Percentiles rank a stretch among this genome's conserved stretches.
Evolutionary conservation across 1,140 invertebrate genomes (phyloP).

Genomic region (Polypedilum pembai): DNA sequence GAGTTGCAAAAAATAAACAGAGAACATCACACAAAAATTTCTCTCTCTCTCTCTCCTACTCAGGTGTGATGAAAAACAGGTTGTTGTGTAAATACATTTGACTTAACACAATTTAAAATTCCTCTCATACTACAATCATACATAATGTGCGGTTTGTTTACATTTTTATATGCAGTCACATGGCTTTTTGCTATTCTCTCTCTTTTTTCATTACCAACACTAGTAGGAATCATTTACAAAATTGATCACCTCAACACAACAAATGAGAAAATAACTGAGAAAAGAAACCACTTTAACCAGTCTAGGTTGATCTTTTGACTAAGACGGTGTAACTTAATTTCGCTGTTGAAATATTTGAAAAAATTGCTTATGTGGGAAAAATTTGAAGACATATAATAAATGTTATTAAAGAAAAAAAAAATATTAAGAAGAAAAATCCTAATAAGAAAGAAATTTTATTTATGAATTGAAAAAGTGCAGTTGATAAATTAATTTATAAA

Average conservation of each 20-base stretch:
- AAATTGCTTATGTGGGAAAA: constrained; percentile 7
- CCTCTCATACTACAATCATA: not conserved
- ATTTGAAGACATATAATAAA: not conserved
- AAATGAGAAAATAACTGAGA: not conserved
- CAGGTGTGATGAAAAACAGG: not conserved
- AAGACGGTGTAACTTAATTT: not conserved
- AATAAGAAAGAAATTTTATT: not conserved
- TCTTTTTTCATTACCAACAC: not conserved
- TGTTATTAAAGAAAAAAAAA: not conserved
- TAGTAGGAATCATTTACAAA: not conserved
- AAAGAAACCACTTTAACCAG: not conserved
- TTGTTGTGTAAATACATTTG: not conserved
- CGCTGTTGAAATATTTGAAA: not conserved
- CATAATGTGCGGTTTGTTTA: not conserved
- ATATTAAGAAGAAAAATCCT: not conserved
- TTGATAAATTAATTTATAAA: not conserved
- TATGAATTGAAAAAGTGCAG: not conserved
- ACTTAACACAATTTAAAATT: not conserved
- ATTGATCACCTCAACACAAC: not conserved
- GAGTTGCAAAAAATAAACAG: not conserved
- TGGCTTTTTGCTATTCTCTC: not conserved
- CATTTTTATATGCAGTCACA: constrained; percentile 5
- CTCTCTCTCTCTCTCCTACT: not conserved
- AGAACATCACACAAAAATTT: not conserved
- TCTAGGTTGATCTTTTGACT: constrained; percentile 8